These are phyloP conservation scores for Syngnathoides biaculeatus DNA, from an alignment of 2,113 vertebrate genomes.

Conservation along the genomic window DNA sequence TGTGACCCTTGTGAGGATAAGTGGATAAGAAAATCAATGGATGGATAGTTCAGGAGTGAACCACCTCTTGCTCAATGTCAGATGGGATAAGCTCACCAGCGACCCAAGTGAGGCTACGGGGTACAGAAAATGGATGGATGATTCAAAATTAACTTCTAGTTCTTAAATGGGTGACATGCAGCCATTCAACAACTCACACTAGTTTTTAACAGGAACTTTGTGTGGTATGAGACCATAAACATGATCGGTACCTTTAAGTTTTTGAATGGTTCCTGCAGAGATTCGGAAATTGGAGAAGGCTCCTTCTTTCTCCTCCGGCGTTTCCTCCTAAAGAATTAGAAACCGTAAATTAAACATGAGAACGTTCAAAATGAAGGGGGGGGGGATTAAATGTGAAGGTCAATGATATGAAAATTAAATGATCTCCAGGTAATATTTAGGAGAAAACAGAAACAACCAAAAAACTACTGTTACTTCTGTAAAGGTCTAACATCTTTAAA, in stretches of 20 bases:
- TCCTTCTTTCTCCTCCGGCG: conserved; percentile 73
- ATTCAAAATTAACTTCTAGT: neutral
- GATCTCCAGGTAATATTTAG: neutral
- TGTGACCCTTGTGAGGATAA: too few species aligned
- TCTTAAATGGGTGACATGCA: neutral
- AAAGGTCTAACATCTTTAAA: neutral
- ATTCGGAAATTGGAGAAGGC: conserved; percentile 79
- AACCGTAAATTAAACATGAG: neutral
- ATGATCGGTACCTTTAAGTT: conserved; percentile 67
- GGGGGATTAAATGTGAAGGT: neutral
- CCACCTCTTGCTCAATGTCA: too few species aligned
- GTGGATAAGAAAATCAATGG: too few species aligned
- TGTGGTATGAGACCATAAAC: neutral
- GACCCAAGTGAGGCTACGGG: too few species aligned
- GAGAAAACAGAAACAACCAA: neutral
- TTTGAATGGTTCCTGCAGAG: conserved; percentile 68
- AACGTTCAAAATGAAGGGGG: neutral
- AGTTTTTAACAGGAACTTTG: neutral
- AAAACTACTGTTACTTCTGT: neutral
- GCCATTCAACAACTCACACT: neutral
- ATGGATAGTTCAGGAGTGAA: too few species aligned
- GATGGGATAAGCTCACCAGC: too few species aligned
- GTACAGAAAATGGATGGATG: too few species aligned
- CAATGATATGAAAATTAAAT: neutral
- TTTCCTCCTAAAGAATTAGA: conserved; percentile 44